Evolutionary conservation across 2,888 invertebrate species (phyloP), one percentile per base, ranked within the genome.

Genomic region (Hybos culiciformis): DNA sequence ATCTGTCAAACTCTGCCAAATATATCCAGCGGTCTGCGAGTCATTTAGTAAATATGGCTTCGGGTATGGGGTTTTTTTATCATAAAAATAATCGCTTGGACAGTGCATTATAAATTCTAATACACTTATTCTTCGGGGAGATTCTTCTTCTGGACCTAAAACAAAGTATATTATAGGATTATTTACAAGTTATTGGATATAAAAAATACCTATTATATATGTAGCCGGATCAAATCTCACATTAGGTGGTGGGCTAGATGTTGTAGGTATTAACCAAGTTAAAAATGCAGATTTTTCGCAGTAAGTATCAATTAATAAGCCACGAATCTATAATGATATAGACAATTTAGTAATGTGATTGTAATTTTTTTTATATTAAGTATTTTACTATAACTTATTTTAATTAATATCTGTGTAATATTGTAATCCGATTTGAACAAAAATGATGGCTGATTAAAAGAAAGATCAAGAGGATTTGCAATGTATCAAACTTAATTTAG

Each of bases 21-120:
- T 72, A 54, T 70, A 80, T 2, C 80, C 79, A 15, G 58, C 68
- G 37, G 68, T 63, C 43, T 69, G 63, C 46, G 71, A 70, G 40
- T 73, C 70, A 37, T 72, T 65, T 51, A 61, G 56, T 11, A 46
- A 50, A 39, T 60, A 64, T 1, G 73, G 67, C 29, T 73, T 64
- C 0, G 86, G 84, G 61, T 84, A 90, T 0, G 90, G 88, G 12
- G 78, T 78, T 50, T 73, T 79, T 51, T 74, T 77, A 8, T 82
- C 73, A 57, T 80, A 80, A 63, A 81, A 90, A 66, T 92, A 92
- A 62, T 91, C 90, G 0, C 88, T 87, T 0, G 92, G 92, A 0
- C 91, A 88, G 57, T 90, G 91, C 82, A 91, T 90, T 15, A 92
- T 78, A 67, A 92, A 93, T 57, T 88, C 83, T 80, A 93, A 80